phyloP scores from a whole-genome alignment of 2,113 vertebrate species.

The Amphiprion percula region DNA sequence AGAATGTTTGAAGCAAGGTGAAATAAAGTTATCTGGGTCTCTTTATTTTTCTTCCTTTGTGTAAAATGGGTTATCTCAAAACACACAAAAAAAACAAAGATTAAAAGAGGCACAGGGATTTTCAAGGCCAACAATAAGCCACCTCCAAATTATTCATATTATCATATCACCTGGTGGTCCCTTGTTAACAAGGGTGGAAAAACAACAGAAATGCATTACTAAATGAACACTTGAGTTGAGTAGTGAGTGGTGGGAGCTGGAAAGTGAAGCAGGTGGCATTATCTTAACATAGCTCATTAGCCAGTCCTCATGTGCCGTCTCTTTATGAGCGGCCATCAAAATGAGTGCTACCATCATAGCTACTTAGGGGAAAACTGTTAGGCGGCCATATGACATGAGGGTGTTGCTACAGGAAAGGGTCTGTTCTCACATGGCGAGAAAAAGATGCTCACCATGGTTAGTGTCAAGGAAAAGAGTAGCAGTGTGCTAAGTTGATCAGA shows the following conservation, averaged over 20 bases:
- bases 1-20: constrained; percentile 56
- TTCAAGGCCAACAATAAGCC: constrained; percentile 28
- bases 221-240: constrained; percentile 69
- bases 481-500: constrained; percentile 34
- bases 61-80: constrained; percentile 19
- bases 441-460: constrained; percentile 31
- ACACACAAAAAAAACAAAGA: constrained; percentile 14
- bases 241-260: constrained; percentile 44
- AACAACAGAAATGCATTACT: constrained; percentile 55
- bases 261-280: constrained; percentile 74
- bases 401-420: constrained; percentile 30
- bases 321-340: constrained; percentile 76
- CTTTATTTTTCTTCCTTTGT: constrained; percentile 23
- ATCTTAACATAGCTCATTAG: constrained; percentile 73
- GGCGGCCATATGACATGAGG: constrained; percentile 60
- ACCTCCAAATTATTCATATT: constrained; percentile 38
- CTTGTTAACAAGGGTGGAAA: constrained; percentile 38
- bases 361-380: constrained; percentile 53
- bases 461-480: constrained; percentile 38
- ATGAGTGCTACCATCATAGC: constrained; percentile 73
- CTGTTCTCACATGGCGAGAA: constrained; percentile 17
- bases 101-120: constrained; percentile 25
- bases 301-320: constrained; percentile 50
- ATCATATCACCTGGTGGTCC: constrained; percentile 34
- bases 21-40: constrained; percentile 53